A percentile compares a stretch with the other conserved stretches of the same genome.
These are phyloP conservation scores for Chloroceryle aenea DNA, from an alignment of 2,113 vertebrate genomes.

Conservation along the genomic window DNA sequence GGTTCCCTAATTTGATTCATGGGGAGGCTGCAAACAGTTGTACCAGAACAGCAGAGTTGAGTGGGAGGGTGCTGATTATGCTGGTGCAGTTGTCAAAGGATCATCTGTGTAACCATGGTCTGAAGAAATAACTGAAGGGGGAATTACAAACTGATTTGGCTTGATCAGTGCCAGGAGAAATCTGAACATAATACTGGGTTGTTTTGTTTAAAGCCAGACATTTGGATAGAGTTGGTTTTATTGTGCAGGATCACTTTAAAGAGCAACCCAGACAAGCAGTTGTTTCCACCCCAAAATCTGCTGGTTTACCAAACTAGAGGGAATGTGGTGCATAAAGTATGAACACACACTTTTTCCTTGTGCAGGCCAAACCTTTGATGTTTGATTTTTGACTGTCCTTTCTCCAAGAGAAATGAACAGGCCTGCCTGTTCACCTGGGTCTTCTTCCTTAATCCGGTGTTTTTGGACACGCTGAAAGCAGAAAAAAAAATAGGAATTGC, in stretches of 20 bases:
- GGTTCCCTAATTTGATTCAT: neutral
- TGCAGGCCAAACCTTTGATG: neutral
- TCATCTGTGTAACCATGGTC: neutral
- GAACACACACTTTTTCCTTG: neutral
- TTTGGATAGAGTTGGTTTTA: neutral
- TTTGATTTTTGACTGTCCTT: neutral
- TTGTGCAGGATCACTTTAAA: neutral
- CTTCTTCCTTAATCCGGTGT: neutral
- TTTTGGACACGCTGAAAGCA: neutral
- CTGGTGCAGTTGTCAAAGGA: neutral
- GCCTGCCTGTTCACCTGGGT: neutral
- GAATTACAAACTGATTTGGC: neutral
- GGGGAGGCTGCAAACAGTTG: neutral
- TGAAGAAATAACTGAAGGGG: slow-evolving; percentile 12
- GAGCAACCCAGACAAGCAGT: neutral
- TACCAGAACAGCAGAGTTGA: neutral
- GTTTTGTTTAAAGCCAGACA: neutral
- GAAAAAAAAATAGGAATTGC: neutral
- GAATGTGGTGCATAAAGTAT: neutral
- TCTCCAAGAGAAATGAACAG: neutral
- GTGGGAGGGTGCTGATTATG: neutral
- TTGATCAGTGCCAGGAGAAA: neutral
- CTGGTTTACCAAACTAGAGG: neutral
- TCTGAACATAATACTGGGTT: neutral
- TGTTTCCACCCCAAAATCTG: neutral